phyloP scores from a whole-genome alignment of 2,797 vertebrate genomes.

The Aphelocoma californica region DNA sequence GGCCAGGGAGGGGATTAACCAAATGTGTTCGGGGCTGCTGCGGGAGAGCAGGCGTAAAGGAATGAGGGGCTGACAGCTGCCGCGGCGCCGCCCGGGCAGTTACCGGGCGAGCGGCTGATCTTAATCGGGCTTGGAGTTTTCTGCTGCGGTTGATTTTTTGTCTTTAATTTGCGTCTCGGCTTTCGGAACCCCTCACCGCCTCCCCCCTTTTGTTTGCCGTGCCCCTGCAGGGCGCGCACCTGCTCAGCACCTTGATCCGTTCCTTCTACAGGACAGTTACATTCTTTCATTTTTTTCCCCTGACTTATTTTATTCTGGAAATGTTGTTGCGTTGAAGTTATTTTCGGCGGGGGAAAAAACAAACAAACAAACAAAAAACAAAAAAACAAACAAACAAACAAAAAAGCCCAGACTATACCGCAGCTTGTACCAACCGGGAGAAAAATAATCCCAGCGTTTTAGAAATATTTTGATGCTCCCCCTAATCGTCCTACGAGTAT shows the following conservation, averaged over 20 bases:
- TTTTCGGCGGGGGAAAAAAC: neutral
- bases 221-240: neutral
- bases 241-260: neutral
- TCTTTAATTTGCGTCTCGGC: neutral
- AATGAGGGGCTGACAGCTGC: neutral
- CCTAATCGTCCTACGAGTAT: neutral
- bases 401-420: accelerated
- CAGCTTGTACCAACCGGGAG: too few relatives aligned
- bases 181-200: too few relatives aligned
- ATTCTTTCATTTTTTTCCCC: accelerated
- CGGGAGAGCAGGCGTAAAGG: neutral
- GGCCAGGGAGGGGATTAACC: neutral
- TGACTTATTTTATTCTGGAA: neutral
- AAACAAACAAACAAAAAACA: too few relatives aligned
- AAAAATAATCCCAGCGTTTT: neutral
- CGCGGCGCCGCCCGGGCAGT: neutral
- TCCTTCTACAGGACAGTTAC: neutral
- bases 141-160: neutral
- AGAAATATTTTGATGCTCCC: neutral
- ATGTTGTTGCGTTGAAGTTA: neutral
- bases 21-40: neutral
- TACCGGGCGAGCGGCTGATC: neutral
- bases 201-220: neutral
- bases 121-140: neutral
- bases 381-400: neutral